Evolutionary conservation across 2,797 vertebrate species (phyloP), one percentile per base, ranked within the genome.

Genomic region (Coregonus suidteri): DNA sequence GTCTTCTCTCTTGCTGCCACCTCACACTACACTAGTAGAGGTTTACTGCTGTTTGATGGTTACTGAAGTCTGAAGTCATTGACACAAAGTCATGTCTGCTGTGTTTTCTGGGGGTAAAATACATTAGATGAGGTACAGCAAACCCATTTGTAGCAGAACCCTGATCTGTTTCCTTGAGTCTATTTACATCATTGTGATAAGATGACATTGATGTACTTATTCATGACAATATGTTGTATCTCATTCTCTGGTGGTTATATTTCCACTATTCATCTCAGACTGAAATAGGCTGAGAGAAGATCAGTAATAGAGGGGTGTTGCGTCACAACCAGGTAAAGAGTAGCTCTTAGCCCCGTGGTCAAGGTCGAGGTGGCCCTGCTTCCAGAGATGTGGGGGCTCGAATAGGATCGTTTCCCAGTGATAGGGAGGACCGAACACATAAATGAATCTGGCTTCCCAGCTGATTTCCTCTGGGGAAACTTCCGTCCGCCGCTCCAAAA

Each of bases 401-500:
- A 84, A 74, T 47, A 1, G 82, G 87, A 89, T 89, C 76, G 86
- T 91, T 88, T 87, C 74, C 76, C 52, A 78, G 77, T 82, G 78
- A 56, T 75, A 71, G 79, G 90, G 85, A 88, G 88, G 85, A 79
- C 82, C 74, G 79, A 82, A 74, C 73, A 81, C 86, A 74, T 83
- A 89, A 91, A 93, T 82, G 83, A 80, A 81, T 86, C 86, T 82
- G 82, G 80, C 81, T 78, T 77, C 80, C 75, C 77, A 13, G 13
- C 82, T 85, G 83, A 91, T 87, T 89, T 93, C 85, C 92, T 90
- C 82, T 25, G 75, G 90, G 90, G 82, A 83, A 84, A 90, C 80
- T 87, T 85, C 77, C 83, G 83, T 35, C 7, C 66, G 4, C 85
- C 78, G 76, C 82, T 52, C 54, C 64, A 81, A 88, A 82, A 75